A percentile compares a stretch with the other conserved stretches of the same genome.
Conservation (phyloP, 2,113 vertebrate genomes). For the Nansenia antarctica region DNA sequence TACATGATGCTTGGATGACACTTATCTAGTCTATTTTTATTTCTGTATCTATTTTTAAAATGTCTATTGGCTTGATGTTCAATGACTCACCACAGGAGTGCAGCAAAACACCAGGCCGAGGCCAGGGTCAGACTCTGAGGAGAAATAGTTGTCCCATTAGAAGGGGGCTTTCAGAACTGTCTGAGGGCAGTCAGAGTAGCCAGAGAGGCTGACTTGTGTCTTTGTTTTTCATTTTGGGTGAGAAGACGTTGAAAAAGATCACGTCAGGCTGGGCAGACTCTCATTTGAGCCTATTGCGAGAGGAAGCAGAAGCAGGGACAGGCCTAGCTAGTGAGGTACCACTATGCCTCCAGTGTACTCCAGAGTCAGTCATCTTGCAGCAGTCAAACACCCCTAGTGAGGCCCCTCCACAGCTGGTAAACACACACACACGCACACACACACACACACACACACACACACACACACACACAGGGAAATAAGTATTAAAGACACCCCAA, state of each 20-base stretch:
- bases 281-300: not conserved
- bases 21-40: not conserved
- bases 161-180: not conserved
- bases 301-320: not conserved
- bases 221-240: not conserved
- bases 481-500: too few species aligned
- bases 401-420: constrained; percentile 16
- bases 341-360: not conserved
- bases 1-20: too few species aligned
- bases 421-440: not conserved
- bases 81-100: constrained; percentile 43
- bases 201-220: not conserved
- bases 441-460: not conserved
- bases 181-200: not conserved
- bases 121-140: not conserved
- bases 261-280: not conserved
- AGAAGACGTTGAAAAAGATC: constrained; percentile 3
- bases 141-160: not conserved
- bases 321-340: not conserved
- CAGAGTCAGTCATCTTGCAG: constrained; percentile 5
- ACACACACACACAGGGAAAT: too few species aligned
- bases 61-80: not conserved
- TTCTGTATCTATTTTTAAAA: not conserved
- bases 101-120: constrained; percentile 33
- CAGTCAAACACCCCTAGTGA: not conserved